Conservation (phyloP, 1,140 invertebrate genomes). For the Neelides sp. region DNA sequence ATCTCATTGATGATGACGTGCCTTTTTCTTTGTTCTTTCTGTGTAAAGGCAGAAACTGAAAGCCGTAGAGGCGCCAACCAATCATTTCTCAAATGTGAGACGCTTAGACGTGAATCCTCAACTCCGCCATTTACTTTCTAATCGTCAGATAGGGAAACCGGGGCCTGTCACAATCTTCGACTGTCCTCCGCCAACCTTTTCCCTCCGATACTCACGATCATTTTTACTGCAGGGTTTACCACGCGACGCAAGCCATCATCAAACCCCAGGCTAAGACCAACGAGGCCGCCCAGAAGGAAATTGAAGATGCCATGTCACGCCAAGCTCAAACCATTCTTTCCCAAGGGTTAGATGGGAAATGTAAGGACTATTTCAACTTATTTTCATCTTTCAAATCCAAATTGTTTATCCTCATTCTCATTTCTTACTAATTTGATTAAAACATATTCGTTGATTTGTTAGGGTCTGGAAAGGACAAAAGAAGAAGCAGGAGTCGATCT, state of each 20-base stretch:
- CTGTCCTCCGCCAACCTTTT: conserved; percentile 8
- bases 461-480: conserved; percentile 71
- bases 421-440: background rate
- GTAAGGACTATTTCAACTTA: background rate
- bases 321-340: conserved; percentile 23
- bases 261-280: conserved; percentile 90
- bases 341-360: conserved; percentile 20
- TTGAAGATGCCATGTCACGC: conserved; percentile 91
- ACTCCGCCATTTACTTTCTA: no score
- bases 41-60: conserved; percentile 31
- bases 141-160: no score
- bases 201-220: background rate
- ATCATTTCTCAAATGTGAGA: conserved; percentile 26
- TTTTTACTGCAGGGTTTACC: conserved; percentile 52
- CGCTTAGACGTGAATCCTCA: no score
- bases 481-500: conserved; percentile 44
- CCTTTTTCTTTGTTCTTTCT: conserved; percentile 32
- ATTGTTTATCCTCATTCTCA: conserved; percentile 6
- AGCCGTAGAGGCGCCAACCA: conserved; percentile 25
- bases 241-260: conserved; percentile 77
- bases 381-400: background rate
- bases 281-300: conserved; percentile 84
- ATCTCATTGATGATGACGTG: conserved; percentile 27
- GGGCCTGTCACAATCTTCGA: conserved; percentile 28
- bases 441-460: conserved; percentile 43